Evolutionary conservation across 1,140 invertebrate species (phyloP).

Genomic region (Trichomalopsis sarcophagae): DNA sequence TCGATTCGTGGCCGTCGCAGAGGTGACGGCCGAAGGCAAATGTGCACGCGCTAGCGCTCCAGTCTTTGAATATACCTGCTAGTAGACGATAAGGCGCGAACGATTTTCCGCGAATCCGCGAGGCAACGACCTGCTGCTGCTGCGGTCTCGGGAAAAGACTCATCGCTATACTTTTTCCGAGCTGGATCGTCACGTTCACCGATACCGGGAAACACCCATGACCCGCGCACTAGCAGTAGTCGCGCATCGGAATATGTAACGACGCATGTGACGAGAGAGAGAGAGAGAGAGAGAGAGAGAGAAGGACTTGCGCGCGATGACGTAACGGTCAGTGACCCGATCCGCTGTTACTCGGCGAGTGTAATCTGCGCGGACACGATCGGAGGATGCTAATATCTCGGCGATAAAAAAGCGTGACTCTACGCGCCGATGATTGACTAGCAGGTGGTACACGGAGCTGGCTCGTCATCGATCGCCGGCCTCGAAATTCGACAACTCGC

Average conservation of each 20-base stretch:
- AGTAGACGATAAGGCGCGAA: background rate
- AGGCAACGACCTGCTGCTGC: background rate
- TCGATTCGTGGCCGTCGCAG: background rate
- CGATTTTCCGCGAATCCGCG: background rate
- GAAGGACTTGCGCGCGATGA: constrained; percentile 55
- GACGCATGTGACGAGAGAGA: background rate
- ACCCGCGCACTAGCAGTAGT: background rate
- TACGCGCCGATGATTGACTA: background rate
- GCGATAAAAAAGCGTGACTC: constrained; percentile 26
- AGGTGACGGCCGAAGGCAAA: background rate
- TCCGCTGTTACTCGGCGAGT: background rate
- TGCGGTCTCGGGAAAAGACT: background rate
- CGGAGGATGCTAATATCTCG: constrained; percentile 41
- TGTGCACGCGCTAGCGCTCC: background rate
- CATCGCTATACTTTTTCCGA: background rate
- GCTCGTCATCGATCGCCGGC: background rate
- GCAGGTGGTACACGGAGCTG: background rate
- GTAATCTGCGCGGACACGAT: background rate
- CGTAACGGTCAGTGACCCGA: constrained; percentile 73
- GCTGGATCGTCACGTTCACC: background rate
- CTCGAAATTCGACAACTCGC: background rate
- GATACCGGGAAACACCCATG: background rate
- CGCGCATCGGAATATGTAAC: background rate
- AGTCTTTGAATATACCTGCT: background rate
- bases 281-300: background rate